Base-by-base conservation (phyloP, 1,140 invertebrate species). In the Gryon sp. region DNA sequence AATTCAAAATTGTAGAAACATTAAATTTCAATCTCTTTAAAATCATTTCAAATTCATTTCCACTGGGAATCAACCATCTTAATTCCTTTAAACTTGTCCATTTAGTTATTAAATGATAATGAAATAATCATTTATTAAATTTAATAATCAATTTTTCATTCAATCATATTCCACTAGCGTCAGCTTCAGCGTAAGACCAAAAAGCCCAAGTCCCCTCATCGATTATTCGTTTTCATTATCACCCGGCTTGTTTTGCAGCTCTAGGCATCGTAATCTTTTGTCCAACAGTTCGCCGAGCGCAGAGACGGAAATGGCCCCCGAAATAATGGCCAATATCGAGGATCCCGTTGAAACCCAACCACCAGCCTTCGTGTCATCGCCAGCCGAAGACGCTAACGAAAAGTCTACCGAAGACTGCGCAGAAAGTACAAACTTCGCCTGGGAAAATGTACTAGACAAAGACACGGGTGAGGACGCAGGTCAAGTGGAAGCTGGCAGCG, bases 361-460 rank as follows among this genome's bases (percentile, higher is more conserved):
- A 0, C 15, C 53, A 0, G 12, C 7, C 0, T 45, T 38, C 16
- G 26, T 8, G 1, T 30, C 32, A 3, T 40, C 34, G 20, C 36
- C 32, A 0, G 2, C 18, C 0, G 22, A 48, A 2, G 22, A 4
- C 2, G 4, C 4, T 2, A 12, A 43, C 0, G 65, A 65, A 28
- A 30, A n/a, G n/a, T n/a, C 36, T 0, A 1, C 53, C 7, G 53
- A 52, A 2, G 55, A 60, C 4, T 6, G 4, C 30, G 1, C 16
- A 46, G 1, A 52, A 41, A 6, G 41, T 16, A 45, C 79, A 0
- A 79, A 57, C 18, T 81, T 85, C 6, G 82, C 79, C 41, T 88
- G 87, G 86, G 86, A 81, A 0, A 63, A 57, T 7, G 59, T 84
- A 15, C 16, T 87, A 5, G 81, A 82, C 0, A 80, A 82, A 3